Percentiles rank a stretch among this genome's conserved stretches.
Conservation (phyloP, 2,797 vertebrate species). For the Karalla daura region DNA sequence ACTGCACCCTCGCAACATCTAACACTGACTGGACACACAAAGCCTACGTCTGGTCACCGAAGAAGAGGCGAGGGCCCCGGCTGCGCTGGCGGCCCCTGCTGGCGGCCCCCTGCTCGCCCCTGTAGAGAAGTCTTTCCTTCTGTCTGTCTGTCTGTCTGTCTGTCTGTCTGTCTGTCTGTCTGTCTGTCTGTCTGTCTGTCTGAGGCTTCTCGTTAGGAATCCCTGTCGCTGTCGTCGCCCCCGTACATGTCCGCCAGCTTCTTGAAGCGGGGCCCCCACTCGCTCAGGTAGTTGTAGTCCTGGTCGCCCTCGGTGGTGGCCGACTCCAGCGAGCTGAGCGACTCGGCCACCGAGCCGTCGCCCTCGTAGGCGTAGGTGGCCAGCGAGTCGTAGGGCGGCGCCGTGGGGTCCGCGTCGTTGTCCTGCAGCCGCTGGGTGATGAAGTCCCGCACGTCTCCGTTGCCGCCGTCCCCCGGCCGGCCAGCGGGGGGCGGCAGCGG, state of each 20-base stretch:
- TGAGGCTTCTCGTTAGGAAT: conserved; percentile 86
- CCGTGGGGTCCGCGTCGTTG: conserved; percentile 91
- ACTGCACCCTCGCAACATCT: conserved; percentile 64
- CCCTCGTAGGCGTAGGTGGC: conserved; percentile 98
- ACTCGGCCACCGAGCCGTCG: conserved; percentile 90
- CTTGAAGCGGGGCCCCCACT: conserved; percentile 96
- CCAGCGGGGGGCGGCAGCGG: conserved; percentile 57
- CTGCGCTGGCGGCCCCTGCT: too few species aligned
- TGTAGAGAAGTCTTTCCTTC: too few species aligned
- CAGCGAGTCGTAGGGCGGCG: conserved; percentile 96
- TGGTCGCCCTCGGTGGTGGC: conserved; percentile 91
- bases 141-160: too few species aligned
- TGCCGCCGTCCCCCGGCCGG: too few species aligned
- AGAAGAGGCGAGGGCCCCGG: too few species aligned
- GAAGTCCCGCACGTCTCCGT: conserved; percentile 94
- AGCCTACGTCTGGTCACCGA: conserved; percentile 68
- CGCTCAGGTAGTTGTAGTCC: conserved; percentile 96
- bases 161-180: conserved; percentile 3
- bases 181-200: conserved; percentile 31
- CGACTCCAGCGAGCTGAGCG: conserved; percentile 94
- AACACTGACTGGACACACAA: conserved; percentile 80
- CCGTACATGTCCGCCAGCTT: conserved; percentile 97
- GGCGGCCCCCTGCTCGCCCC: too few species aligned
- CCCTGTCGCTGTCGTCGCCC: conserved; percentile 90
- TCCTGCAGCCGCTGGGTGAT: conserved; percentile 95